A percentile compares a stretch with the other conserved stretches of the same genome.
Conservation (phyloP, 2,888 invertebrate genomes). For the Liposcelis brunnea region DNA sequence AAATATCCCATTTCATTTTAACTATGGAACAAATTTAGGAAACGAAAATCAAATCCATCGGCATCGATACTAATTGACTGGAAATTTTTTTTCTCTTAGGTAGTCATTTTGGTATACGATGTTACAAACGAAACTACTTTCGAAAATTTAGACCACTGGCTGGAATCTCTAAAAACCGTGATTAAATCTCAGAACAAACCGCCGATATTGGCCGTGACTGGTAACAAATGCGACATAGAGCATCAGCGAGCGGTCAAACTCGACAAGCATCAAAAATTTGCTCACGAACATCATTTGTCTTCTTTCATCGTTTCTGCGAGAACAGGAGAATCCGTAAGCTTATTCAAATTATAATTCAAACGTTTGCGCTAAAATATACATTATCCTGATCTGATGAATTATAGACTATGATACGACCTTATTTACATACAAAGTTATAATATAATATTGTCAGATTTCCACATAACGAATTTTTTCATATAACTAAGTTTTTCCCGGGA, state of each 20-base stretch:
- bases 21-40: no score
- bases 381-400: no score
- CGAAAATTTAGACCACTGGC: slow-evolving; percentile 57
- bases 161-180: slow-evolving; percentile 33
- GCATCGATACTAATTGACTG: background rate
- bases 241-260: slow-evolving; percentile 50
- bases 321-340: slow-evolving; percentile 50
- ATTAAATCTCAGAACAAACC: slow-evolving; percentile 29
- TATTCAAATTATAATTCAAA: no score
- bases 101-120: slow-evolving; percentile 66
- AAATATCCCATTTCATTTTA: no score
- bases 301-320: slow-evolving; percentile 49
- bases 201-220: slow-evolving; percentile 42
- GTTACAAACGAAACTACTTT: slow-evolving; percentile 66
- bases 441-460: no score
- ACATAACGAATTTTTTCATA: no score
- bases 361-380: no score
- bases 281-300: slow-evolving; percentile 40
- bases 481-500: no score
- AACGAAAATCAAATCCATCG: background rate
- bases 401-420: no score
- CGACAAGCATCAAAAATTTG: slow-evolving; percentile 44
- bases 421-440: no score
- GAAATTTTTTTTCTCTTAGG: slow-evolving; percentile 33
- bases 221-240: slow-evolving; percentile 57